These are phyloP conservation scores for Chironomus tentans DNA, from an alignment of 2,888 invertebrate genomes.

Conservation along the genomic window DNA sequence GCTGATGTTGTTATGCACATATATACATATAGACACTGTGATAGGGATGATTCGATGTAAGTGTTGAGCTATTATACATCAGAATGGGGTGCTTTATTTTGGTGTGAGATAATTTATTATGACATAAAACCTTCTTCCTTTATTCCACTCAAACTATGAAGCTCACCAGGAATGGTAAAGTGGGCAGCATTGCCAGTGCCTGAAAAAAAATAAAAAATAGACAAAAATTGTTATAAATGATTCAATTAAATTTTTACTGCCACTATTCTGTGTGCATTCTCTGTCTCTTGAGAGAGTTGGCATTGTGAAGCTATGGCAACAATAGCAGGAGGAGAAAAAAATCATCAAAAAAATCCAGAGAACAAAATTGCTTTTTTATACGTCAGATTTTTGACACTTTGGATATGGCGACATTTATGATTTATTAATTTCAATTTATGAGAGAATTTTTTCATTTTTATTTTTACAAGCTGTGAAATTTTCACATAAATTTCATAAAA, in stretches of 20 bases:
- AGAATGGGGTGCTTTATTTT: too few relatives aligned
- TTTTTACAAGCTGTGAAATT: too few relatives aligned
- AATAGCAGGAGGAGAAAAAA: too few relatives aligned
- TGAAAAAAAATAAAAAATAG: neutral
- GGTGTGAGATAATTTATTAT: slow-evolving; percentile 26
- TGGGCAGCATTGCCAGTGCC: neutral
- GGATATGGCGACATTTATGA: neutral
- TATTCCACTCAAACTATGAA: neutral
- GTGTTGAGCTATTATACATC: slow-evolving; percentile 7
- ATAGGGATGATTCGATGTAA: slow-evolving; percentile 8
- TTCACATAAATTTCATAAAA: too few relatives aligned
- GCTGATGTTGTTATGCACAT: neutral
- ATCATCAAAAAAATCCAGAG: too few relatives aligned
- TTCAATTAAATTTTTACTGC: slow-evolving; percentile 23
- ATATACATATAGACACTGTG: neutral
- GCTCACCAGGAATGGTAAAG: neutral
- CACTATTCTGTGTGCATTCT: neutral
- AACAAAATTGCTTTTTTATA: neutral
- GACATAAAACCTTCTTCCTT: slow-evolving; percentile 12
- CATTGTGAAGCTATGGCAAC: neutral
- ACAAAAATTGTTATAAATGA: slow-evolving; percentile 11
- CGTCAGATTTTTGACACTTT: neutral
- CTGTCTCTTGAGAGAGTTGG: neutral
- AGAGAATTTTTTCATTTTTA: too few relatives aligned
- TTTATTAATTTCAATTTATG: too few relatives aligned